phyloP scores from a whole-genome alignment of 2,888 invertebrate genomes.

The Dendrolimus pini region DNA sequence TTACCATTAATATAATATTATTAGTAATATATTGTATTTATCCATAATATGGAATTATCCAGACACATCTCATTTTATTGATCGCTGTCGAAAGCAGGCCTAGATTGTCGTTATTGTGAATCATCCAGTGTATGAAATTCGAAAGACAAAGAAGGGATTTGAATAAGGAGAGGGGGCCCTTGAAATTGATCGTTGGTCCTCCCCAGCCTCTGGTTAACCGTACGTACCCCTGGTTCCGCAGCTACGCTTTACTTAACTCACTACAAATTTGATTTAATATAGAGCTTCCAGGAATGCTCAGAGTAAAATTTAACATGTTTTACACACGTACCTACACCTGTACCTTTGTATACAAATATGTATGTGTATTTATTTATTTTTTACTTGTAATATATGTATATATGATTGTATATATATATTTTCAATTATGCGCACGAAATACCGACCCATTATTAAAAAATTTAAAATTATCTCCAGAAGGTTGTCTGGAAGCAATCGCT shows the following conservation, averaged over 20 bases:
- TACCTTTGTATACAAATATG: too few relatives aligned
- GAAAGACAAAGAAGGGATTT: constrained; percentile 72
- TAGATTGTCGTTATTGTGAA: constrained; percentile 44
- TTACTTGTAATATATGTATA: too few relatives aligned
- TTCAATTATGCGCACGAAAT: too few relatives aligned
- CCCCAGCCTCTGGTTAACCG: constrained; percentile 68
- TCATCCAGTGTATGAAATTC: constrained; percentile 61
- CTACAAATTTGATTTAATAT: constrained; percentile 66
- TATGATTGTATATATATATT: too few relatives aligned
- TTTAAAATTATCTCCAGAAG: too few relatives aligned
- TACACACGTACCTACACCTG: not conserved
- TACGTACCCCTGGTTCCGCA: constrained; percentile 48
- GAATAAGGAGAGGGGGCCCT: constrained; percentile 65
- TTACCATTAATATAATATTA: too few relatives aligned
- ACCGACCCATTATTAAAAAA: too few relatives aligned
- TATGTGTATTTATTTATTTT: too few relatives aligned
- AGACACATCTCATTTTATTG: not conserved
- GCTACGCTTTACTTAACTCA: constrained; percentile 63
- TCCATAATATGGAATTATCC: too few relatives aligned
- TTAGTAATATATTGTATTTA: too few relatives aligned
- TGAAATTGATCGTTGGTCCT: constrained; percentile 69
- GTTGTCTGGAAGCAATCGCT: too few relatives aligned
- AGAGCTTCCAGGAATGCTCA: constrained; percentile 18
- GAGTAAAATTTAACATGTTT: constrained; percentile 16
- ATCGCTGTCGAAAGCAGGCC: not conserved